These are phyloP conservation scores for Acanthiza pusilla DNA, from an alignment of 2,797 vertebrate species.

Conservation along the genomic window DNA sequence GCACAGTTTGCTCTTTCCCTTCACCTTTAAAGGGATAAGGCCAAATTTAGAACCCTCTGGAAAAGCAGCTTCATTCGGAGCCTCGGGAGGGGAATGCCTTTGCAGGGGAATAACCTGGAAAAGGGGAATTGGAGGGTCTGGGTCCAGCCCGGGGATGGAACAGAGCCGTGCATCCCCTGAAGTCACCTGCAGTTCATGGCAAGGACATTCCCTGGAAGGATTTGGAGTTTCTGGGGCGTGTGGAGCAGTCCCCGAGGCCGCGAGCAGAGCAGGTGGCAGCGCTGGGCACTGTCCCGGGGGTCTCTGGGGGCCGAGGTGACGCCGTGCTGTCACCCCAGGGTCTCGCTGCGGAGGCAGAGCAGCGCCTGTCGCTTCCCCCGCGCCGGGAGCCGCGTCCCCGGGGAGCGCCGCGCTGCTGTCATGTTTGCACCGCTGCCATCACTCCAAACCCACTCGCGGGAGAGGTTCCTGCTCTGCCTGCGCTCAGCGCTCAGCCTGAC, in stretches of 20 bases:
- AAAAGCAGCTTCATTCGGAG: background rate
- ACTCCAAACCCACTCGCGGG: background rate
- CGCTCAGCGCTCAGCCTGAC: background rate
- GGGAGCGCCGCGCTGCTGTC: background rate
- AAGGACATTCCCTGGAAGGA: background rate
- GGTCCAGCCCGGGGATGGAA: background rate
- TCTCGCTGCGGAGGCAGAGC: background rate
- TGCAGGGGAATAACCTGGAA: background rate
- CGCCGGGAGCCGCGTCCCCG: background rate
- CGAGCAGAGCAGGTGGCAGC: background rate
- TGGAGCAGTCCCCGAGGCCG: fast-evolving
- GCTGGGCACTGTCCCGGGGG: background rate
- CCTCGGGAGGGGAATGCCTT: too few relatives aligned
- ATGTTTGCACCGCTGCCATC: background rate
- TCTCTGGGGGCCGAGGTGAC: background rate
- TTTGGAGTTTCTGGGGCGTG: background rate
- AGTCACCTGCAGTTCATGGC: fast-evolving
- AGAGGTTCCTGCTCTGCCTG: background rate
- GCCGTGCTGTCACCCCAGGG: fast-evolving
- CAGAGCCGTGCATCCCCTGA: fast-evolving
- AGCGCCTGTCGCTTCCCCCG: background rate
- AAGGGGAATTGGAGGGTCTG: background rate
- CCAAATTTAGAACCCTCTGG: background rate
- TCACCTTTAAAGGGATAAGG: background rate
- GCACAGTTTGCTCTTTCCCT: background rate